phyloP scores from a whole-genome alignment of 2,113 vertebrate species.

The Silurus asotus region DNA sequence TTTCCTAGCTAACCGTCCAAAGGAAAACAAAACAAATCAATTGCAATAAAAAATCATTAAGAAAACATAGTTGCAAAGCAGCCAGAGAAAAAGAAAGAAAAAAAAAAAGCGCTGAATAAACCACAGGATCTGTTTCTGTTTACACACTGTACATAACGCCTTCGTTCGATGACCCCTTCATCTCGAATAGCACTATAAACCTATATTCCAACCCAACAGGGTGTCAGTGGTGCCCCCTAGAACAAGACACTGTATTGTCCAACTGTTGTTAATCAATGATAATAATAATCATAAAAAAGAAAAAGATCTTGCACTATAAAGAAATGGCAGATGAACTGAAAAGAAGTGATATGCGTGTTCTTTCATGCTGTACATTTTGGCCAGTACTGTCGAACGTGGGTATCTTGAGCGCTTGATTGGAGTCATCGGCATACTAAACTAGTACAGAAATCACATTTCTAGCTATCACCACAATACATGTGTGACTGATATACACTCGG shows the following conservation, averaged over 20 bases:
- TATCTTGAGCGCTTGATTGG: slow-evolving; percentile 20
- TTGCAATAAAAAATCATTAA: not conserved
- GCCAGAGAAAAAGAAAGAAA: not conserved
- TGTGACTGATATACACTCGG: slow-evolving; percentile 35
- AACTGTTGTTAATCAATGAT: not conserved
- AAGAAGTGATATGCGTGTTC: slow-evolving; percentile 28
- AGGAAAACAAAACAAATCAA: not conserved
- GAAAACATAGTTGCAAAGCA: not conserved
- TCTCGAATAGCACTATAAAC: slow-evolving; percentile 23
- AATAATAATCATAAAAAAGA: not conserved
- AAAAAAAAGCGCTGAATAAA: not conserved
- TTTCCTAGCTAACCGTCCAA: not conserved
- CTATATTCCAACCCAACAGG: slow-evolving; percentile 9
- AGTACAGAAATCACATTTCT: slow-evolving; percentile 47
- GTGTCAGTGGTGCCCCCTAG: not conserved
- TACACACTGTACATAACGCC: slow-evolving; percentile 1
- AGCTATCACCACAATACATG: slow-evolving; percentile 43
- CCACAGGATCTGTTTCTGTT: not conserved
- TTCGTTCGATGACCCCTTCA: not conserved
- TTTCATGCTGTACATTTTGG: slow-evolving; percentile 35
- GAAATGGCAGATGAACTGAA: slow-evolving; percentile 27
- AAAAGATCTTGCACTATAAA: not conserved
- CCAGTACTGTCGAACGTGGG: slow-evolving; percentile 38
- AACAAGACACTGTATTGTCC: not conserved
- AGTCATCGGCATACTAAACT: slow-evolving; percentile 29